Conservation (phyloP, 2,113 vertebrate species). For the Jacana jacana region DNA sequence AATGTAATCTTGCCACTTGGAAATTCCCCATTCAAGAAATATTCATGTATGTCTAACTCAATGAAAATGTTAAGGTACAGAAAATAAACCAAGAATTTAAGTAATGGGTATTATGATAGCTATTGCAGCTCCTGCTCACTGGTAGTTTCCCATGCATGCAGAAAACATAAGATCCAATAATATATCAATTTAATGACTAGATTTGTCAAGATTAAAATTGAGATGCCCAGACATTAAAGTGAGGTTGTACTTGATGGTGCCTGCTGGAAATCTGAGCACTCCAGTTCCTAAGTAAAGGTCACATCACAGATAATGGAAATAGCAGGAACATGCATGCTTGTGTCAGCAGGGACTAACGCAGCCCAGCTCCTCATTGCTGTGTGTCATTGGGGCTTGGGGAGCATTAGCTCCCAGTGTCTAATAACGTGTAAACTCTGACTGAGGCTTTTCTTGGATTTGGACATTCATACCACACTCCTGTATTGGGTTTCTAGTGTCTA, state of each 20-base stretch:
- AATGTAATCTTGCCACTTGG: not conserved
- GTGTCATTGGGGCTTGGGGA: not conserved
- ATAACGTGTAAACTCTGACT: not conserved
- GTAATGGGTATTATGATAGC: not conserved
- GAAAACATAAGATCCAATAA: not conserved
- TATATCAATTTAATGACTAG: not conserved
- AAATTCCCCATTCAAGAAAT: not conserved
- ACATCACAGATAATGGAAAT: not conserved
- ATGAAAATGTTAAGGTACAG: not conserved
- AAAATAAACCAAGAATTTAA: not conserved
- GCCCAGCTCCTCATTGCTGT: not conserved
- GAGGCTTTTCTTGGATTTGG: not conserved
- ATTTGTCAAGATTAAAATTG: not conserved
- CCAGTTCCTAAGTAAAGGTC: not conserved
- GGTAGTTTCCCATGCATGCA: not conserved
- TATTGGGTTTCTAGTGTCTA: not conserved
- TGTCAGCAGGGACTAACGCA: not conserved
- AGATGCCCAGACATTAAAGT: not conserved
- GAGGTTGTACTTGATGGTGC: not conserved
- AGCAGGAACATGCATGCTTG: not conserved
- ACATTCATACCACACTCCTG: not conserved
- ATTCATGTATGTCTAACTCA: not conserved
- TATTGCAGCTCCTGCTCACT: not conserved
- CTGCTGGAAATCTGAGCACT: not conserved
- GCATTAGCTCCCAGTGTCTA: not conserved